phyloP scores from a whole-genome alignment of 2,888 invertebrate species.

The Volucella zonaria region DNA sequence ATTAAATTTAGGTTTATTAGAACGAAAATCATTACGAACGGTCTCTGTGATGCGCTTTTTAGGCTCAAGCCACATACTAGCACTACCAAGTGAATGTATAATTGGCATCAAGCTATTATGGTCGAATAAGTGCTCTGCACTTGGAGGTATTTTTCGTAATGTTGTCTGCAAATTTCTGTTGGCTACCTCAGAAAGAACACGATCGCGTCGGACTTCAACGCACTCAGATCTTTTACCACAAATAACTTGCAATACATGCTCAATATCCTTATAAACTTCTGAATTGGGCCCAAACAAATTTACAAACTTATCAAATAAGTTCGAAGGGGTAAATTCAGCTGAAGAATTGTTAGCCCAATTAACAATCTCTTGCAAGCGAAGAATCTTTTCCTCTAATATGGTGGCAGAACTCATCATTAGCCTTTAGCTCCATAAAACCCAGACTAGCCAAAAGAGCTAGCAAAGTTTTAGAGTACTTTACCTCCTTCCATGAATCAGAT shows the following conservation, averaged over 20 bases:
- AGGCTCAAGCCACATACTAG: conserved; percentile 17
- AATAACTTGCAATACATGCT: background rate
- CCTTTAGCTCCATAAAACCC: background rate
- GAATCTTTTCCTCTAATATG: background rate
- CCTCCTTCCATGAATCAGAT: conserved; percentile 18
- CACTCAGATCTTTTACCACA: conserved; percentile 25
- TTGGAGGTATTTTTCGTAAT: conserved; percentile 5
- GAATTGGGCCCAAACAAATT: conserved; percentile 7
- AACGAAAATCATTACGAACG: background rate
- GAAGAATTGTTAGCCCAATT: conserved; percentile 15
- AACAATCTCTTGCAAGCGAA: conserved; percentile 1
- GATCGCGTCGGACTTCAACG: conserved; percentile 10
- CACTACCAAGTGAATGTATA: conserved; percentile 25
- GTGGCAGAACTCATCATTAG: conserved; percentile 17
- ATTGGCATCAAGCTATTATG: conserved; percentile 12
- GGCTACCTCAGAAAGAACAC: conserved; percentile 15
- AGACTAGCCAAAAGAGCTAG: conserved; percentile 7
- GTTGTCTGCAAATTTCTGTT: conserved; percentile 1
- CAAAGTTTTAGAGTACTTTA: conserved; percentile 20
- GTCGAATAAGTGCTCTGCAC: conserved; percentile 10
- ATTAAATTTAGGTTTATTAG: background rate
- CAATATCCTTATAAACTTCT: background rate
- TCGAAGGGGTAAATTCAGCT: conserved; percentile 7
- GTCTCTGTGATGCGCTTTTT: conserved; percentile 4
- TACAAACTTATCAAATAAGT: conserved; percentile 21